Base-by-base conservation (phyloP, 2,113 vertebrate species). In the Petroica traversi region DNA sequence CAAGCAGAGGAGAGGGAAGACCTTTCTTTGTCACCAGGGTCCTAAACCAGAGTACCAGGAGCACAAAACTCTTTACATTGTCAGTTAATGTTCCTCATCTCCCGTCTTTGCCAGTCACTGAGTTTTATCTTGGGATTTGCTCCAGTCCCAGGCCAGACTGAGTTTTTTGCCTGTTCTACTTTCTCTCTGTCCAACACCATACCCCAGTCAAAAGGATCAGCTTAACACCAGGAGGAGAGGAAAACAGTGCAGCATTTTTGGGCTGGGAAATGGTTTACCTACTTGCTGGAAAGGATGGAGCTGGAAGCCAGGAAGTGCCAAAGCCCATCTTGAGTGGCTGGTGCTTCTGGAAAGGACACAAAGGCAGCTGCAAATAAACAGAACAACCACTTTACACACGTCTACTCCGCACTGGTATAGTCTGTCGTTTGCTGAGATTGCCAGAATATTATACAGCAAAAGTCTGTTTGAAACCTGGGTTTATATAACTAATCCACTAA, bases 401-500 rank as follows among this genome's bases (percentile, higher is more conserved):
- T 81, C 34, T 79, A 48, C 28, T 48, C 54, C 73, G 23, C 43
- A 34, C 11, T 51, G 68, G 43, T 55, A 33, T 0, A 29, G 76
- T 28, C 33, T 54, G 24, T 71, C 64, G 17, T 73, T 92, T 89
- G 31, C 67, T 66, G 49, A 95, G 73, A 78, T 94, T 85, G 64
- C 25, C 25, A 16, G 92, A 83, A 73, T 46, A 83, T 90, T 89
- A 66, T 73, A 43, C 8, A 52, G 45, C 61, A 93, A 86, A 89
- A 89, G 68, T 96, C 91, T 93, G 62, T 93, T 97, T 92, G 63
- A 97, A 97, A 85, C 45, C 59, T 91, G 33, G 79, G 77, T 95
- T 97, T 98, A 93, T 94, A 58, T 78, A 97, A 95, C 88, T 94
- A 96, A 96, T 95, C 97, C 94, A 92, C 72, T 74, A 80, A 97